A percentile compares a stretch with the other conserved stretches of the same genome.
These are phyloP conservation scores for Enoplosus armatus DNA, from an alignment of 2,797 vertebrate species.

Conservation along the genomic window DNA sequence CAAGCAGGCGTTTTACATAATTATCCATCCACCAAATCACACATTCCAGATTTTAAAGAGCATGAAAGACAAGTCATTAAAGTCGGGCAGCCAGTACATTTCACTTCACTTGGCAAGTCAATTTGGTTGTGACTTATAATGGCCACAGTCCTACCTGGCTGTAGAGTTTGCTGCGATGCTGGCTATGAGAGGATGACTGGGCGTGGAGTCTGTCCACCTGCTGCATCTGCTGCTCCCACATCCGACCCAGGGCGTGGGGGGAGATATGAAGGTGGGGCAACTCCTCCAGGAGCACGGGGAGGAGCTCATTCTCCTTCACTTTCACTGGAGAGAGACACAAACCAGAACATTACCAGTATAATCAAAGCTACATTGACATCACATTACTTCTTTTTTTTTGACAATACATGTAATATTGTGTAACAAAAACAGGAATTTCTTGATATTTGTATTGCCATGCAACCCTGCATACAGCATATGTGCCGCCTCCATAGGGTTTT, in stretches of 20 bases:
- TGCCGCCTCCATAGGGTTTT: not conserved
- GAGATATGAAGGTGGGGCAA: constrained; percentile 91
- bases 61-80: not conserved
- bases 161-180: constrained; percentile 82
- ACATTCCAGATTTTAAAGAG: not conserved
- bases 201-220: constrained; percentile 87
- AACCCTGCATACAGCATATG: not conserved
- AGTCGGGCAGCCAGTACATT: not conserved
- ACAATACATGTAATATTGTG: not conserved
- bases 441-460: not conserved
- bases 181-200: constrained; percentile 73
- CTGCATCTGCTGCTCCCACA: constrained; percentile 93
- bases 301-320: constrained; percentile 88
- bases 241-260: constrained; percentile 84
- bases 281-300: constrained; percentile 90
- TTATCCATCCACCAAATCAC: not conserved
- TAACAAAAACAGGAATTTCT: not conserved
- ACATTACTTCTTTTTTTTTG: not conserved
- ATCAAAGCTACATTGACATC: not conserved
- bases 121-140: not conserved
- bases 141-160: constrained; percentile 82
- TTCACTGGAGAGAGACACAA: constrained; percentile 83
- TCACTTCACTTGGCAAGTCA: not conserved
- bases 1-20: not conserved
- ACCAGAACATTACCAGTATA: not conserved